These are phyloP conservation scores for Bombylius major DNA, from an alignment of 2,888 invertebrate species.

Conservation along the genomic window DNA sequence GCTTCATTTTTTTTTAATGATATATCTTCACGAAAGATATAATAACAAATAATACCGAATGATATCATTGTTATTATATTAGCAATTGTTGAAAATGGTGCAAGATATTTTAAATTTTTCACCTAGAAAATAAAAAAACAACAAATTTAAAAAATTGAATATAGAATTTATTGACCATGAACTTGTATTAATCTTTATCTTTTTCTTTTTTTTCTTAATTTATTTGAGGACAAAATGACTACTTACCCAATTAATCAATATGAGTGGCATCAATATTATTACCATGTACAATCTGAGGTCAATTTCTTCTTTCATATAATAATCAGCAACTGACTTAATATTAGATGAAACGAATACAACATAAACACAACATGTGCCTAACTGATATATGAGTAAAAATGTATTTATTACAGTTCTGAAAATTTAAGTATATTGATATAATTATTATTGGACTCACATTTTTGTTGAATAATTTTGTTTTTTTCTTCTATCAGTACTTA, in stretches of 20 bases:
- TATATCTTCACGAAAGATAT: conserved; percentile 62
- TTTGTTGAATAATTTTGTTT: not conserved
- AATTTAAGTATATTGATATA: conserved; percentile 9
- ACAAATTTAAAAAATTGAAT: too few species aligned
- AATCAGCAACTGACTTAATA: conserved; percentile 52
- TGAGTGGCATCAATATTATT: conserved; percentile 57
- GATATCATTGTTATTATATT: conserved; percentile 73
- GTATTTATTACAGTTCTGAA: conserved; percentile 57
- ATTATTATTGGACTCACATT: not conserved
- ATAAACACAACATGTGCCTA: conserved; percentile 95
- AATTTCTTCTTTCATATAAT: conserved; percentile 39
- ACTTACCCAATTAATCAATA: conserved; percentile 66
- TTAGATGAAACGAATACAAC: conserved; percentile 86
- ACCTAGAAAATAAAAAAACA: conserved; percentile 16
- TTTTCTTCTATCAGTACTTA: conserved; percentile 34
- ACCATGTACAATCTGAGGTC: conserved; percentile 56
- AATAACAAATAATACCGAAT: conserved; percentile 75
- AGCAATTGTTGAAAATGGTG: conserved; percentile 81
- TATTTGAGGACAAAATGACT: conserved; percentile 20
- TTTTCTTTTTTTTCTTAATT: too few species aligned
- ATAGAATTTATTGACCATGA: too few species aligned
- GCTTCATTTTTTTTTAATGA: conserved; percentile 48
- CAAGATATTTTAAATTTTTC: conserved; percentile 70
- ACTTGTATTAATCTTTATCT: too few species aligned
- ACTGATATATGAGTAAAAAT: conserved; percentile 75